Evolutionary conservation across 1,140 invertebrate species (phyloP), one percentile per base, ranked within the genome.

Genomic region (Drosophila asahinai): DNA sequence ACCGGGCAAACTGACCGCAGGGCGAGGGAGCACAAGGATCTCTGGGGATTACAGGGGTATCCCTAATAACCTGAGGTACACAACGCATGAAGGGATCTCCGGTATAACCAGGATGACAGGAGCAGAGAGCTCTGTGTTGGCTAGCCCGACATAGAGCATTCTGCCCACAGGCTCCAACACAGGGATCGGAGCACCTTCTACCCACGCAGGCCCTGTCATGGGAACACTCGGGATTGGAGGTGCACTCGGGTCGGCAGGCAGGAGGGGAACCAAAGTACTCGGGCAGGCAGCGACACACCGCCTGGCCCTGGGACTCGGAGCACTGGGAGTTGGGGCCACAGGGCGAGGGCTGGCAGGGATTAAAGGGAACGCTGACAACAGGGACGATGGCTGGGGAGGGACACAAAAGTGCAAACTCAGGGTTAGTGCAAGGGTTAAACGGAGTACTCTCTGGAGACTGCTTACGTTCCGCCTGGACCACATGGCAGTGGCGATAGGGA

Each of bases 191-290:
- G 91, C 97, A 98, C 92, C 96, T 96, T 73, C 96, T 96, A 27
- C 94, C 95, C 68, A 96, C 96, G 91, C 97, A 98, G 3, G 97
- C 96, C 64, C 95, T 95, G 74, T 97, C 95, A 42, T 95, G 94
- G 2, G 96, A 94, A 94, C 97, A 98, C 81, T 97, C 97, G 45
- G 96, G 95, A 87, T 97, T 97, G n/a, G 96, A 96, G 11, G 97
- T 94, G 93, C 97, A 98, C 93, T 98, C 97, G 9, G 97, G 96
- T 92, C 98, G 97, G 19, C 95, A 95, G 81, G 95, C 95, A 7
- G 96, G 96, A 7, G 97, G 96, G 17, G 94, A 93, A 42, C 97
- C 97, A 47, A 95, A 94, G 83, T 95, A 97, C 58, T 95, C 95
- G 25, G 95, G 93, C 54, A 95, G 92, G 82, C 97, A 97, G 27